Conservation (phyloP, 2,888 invertebrate genomes). For the Hypomecis atomaria region DNA sequence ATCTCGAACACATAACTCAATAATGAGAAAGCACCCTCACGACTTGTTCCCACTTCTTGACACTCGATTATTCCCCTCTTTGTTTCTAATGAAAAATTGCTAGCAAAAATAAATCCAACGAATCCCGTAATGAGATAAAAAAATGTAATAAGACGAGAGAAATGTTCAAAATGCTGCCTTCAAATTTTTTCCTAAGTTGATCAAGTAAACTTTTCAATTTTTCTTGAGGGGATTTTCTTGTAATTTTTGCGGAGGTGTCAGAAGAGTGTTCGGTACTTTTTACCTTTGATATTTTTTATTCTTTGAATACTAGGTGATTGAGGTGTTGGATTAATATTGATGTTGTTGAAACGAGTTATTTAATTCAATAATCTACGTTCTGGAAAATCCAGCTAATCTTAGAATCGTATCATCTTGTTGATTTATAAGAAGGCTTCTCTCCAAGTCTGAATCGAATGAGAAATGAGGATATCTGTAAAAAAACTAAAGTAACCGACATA, state of each 20-base stretch:
- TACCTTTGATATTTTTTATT: neutral
- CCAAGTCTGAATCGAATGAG: too few relatives aligned
- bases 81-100: slow-evolving; percentile 45
- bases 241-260: slow-evolving; percentile 20
- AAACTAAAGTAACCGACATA: too few relatives aligned
- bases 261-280: slow-evolving; percentile 2
- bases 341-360: neutral
- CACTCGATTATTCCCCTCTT: slow-evolving; percentile 37
- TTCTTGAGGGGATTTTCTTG: slow-evolving; percentile 19
- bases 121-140: slow-evolving; percentile 43
- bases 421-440: too few relatives aligned
- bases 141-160: slow-evolving; percentile 36
- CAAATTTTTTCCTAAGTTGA: slow-evolving; percentile 34
- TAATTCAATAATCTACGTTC: too few relatives aligned
- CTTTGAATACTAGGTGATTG: neutral
- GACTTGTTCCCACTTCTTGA: slow-evolving; percentile 16
- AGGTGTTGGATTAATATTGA: neutral
- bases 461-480: too few relatives aligned
- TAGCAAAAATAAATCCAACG: slow-evolving; percentile 32
- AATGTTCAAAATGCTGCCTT: slow-evolving; percentile 29
- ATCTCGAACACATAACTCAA: slow-evolving; percentile 28
- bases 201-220: slow-evolving; percentile 34
- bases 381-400: too few relatives aligned
- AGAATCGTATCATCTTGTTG: too few relatives aligned
- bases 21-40: slow-evolving; percentile 20